Evolutionary conservation across 1,140 invertebrate genomes (phyloP), one percentile per base, ranked within the genome.

Genomic region (Lerema accius): DNA sequence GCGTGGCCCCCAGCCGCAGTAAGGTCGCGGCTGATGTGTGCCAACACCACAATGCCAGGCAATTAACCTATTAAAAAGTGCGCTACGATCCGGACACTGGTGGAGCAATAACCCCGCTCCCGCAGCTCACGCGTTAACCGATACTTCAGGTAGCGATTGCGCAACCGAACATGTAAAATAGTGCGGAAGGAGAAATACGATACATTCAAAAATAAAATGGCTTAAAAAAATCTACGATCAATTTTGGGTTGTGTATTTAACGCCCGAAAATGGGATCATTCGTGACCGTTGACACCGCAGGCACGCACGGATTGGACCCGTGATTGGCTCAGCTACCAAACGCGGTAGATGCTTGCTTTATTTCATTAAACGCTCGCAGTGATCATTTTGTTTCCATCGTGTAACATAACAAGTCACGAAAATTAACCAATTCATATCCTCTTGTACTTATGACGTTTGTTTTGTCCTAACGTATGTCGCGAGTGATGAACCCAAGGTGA

Each of bases 11-110:
- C 74, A 84, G 76, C 55, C 78, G 78, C 74, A 83, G 71, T 88
- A 84, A 88, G 83, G 84, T 88, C 86, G 84, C 73, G 75, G 73
- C 68, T 80, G 77, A 84, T 82, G 78, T 83, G 75, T 86, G 82
- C 84, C 83, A 86, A 81, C 76, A 79, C 71, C 65, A 90, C 84
- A 82, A 88, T 88, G 85, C 83, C 80, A 86, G 80, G 61, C 82
- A 81, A 87, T 90, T 89, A 90, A 84, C 82, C 83, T 86, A 89
- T 87, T 85, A 86, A 86, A 85, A 80, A 80, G 76, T 80, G 65
- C 69, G 59, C 69, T 63, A 63, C 69, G 71, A 78, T 74, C 64
- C 75, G 66, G 61, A 79, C 56, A 76, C 71, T 65, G 68, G 61
- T 76, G 66, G 73, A 81, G 76, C 78, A 86, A 84, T 79, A 84